Base-by-base conservation (phyloP, 2,888 invertebrate species). In the Sinodicranocentrus sp. region DNA sequence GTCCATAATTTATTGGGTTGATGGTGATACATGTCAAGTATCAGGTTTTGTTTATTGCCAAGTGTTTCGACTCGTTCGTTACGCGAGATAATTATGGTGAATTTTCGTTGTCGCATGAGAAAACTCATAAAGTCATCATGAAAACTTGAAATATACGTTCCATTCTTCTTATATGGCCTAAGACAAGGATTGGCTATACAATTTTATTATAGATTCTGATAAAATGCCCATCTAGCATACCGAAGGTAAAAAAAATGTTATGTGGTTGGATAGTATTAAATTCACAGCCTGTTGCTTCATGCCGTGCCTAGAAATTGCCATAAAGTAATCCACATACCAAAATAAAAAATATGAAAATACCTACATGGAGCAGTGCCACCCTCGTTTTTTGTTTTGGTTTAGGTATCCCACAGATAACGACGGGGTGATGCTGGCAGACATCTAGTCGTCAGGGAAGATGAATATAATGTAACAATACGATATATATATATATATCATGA, bases 101-200 rank as follows among this genome's bases (percentile, higher is more conserved):
- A 25, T 57, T 23, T 13, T 48, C 25, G 2, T 21, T 65, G 43
- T 65, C 65, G 43, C 65, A 65, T 65, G 65, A 65, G 19, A 65
- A 65, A 65, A 19, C 43, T 21, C 65, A 65, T 65, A 65, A 65
- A 65, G 65, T 65, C 65, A 65, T 65, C 65, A 65, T 39, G 39
- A 65, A 65, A 65, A 65, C 21, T 65, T 43, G 65, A 43, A 65
- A 43, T 65, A 61, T 28, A 61, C 25, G 28, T 28, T 28, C 17
- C 17, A 43, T 39, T 21, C 39, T 43, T 65, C 65, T 43, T 21
- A 65, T 65, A 65, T 65, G 65, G 65, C 8, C 15, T 33, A 13
- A 43, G 25, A 57, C 39, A 33, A 71, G 57, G 59, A 1, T 23
- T 6, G 72, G 19, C 72, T 57, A n/a, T n/a, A n/a, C n/a, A n/a